Evolutionary conservation across 2,888 invertebrate genomes (phyloP), one percentile per base, ranked within the genome.

Genomic region (Frankliniella intonsa): DNA sequence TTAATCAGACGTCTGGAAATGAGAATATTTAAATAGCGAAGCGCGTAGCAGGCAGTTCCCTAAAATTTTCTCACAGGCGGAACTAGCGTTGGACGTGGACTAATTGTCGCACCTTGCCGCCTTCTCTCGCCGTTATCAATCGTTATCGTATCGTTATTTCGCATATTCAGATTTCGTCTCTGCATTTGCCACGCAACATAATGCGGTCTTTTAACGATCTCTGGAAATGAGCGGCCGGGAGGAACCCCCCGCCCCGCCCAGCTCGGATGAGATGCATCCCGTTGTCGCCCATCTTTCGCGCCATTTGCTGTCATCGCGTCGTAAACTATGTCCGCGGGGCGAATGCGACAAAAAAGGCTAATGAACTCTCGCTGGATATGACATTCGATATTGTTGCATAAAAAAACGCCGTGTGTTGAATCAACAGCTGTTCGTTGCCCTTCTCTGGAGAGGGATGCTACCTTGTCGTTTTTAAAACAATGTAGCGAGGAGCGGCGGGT

Each of bases 331-430:
- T 25, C 69, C 25, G 69, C 69, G 25, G 69, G 22, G 22, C 25
- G 9, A 62, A 62, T 62, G 62, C 17, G 8, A 76, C 22, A 76
- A 76, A 76, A 76, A 76, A 76, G 38, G 69, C 69, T 76, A 76
- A 76, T 76, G 69, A 76, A 76, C 69, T 76, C 69, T 76, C 69
- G 69, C 69, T 17, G 69, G 69, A 76, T 22, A 76, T 76, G 69
- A 76, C 69, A 76, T 76, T 76, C 69, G 69, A 76, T 76, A 76
- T 76, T 76, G 25, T 76, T 76, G 69, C 69, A 76, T 76, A 76
- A 76, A 76, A 76, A 76, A 76, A 22, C 22, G 11, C 22, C 22
- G 69, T 25, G 69, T 76, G 69, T 76, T 76, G 69, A 76, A 76
- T 76, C 69, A 76, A 76, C 69, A 76, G 69, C 69, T 76, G 69